Evolutionary conservation across 1,140 invertebrate species (phyloP).

Genomic region (Heliconius hewitsoni): DNA sequence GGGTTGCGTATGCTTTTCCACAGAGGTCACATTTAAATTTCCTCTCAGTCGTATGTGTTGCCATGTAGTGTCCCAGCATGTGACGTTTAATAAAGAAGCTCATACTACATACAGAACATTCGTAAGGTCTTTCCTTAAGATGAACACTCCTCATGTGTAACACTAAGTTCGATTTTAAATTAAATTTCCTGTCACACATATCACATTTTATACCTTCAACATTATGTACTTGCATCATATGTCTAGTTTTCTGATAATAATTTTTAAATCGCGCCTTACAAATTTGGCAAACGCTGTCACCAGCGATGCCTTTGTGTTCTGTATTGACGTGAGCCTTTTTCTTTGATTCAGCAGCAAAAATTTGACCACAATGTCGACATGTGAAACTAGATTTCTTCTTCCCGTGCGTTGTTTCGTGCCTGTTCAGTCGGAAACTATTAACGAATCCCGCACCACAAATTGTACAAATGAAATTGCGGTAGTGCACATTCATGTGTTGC

Average conservation of each 20-base stretch:
- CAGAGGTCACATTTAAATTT: constrained; percentile 72
- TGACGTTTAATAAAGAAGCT: constrained; percentile 72
- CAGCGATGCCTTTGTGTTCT: constrained; percentile 73
- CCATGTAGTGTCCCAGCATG: constrained; percentile 70
- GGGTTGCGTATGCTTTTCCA: constrained; percentile 70
- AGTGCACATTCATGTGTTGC: constrained; percentile 75
- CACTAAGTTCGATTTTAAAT: constrained; percentile 69
- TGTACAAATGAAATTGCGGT: constrained; percentile 72
- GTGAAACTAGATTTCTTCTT: constrained; percentile 69
- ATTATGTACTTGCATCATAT: constrained; percentile 73
- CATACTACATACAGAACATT: constrained; percentile 72
- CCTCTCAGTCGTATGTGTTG: constrained; percentile 72
- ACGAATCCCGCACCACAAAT: constrained; percentile 71
- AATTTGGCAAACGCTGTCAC: constrained; percentile 70
- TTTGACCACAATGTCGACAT: constrained; percentile 63
- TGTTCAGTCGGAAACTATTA: constrained; percentile 66
- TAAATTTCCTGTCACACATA: constrained; percentile 70
- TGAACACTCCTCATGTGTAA: constrained; percentile 72
- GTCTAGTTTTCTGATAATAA: constrained; percentile 74
- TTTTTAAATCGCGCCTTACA: constrained; percentile 74
- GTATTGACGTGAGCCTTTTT: constrained; percentile 71
- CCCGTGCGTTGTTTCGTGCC: constrained; percentile 67
- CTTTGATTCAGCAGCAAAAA: constrained; percentile 69
- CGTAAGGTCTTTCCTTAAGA: constrained; percentile 68
- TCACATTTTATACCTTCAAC: constrained; percentile 70